phyloP scores from a whole-genome alignment of 1,140 invertebrate genomes.

The Octopus bimaculoides region DNA sequence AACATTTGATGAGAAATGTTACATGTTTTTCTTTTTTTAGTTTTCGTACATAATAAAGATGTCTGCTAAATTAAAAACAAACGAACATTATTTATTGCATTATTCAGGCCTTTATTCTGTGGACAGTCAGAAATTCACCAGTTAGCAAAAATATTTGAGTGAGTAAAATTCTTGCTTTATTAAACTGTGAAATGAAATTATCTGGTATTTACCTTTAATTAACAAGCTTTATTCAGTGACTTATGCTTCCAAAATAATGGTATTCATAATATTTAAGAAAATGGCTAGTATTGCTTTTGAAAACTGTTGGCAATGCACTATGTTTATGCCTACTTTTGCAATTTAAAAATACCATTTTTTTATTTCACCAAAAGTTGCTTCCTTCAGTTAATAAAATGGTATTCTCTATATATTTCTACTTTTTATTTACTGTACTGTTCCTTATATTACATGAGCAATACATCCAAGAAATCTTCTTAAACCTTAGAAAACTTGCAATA shows the following conservation, averaged over 20 bases:
- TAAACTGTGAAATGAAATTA: neutral
- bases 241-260: neutral
- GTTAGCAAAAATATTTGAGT: constrained; percentile 63
- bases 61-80: too few species aligned
- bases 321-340: neutral
- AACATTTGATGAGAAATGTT: too few species aligned
- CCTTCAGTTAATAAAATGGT: too few species aligned
- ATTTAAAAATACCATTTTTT: neutral
- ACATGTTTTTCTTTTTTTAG: too few species aligned
- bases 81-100: neutral
- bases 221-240: neutral
- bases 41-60: too few species aligned
- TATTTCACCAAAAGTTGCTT: too few species aligned
- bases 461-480: too few species aligned
- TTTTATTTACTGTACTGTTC: too few species aligned
- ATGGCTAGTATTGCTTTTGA: neutral
- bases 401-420: too few species aligned
- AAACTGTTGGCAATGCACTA: neutral
- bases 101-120: constrained; percentile 59
- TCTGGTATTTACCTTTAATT: neutral
- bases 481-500: too few species aligned
- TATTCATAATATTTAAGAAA: neutral
- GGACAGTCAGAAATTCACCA: constrained; percentile 59
- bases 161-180: constrained; percentile 50
- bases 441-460: too few species aligned